A percentile compares a stretch with the other conserved stretches of the same genome.
phyloP scores from a whole-genome alignment of 2,113 vertebrate species.

The Crocuta crocuta region DNA sequence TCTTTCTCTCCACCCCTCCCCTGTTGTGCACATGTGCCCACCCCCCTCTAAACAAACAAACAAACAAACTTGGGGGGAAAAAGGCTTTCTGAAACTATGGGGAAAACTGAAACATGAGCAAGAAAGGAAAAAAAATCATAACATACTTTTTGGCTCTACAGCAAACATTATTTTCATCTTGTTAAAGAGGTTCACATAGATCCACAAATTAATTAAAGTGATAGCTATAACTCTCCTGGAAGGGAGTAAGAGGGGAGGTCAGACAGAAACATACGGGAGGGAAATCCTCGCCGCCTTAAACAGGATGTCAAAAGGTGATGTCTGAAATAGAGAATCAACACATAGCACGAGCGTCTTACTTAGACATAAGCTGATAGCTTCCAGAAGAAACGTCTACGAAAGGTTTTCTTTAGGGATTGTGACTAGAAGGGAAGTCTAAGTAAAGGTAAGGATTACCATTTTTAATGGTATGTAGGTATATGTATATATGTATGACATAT shows the following conservation, averaged over 20 bases:
- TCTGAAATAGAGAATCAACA: neutral
- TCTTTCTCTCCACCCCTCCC: too few relatives aligned
- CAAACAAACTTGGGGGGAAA: too few relatives aligned
- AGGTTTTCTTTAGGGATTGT: neutral
- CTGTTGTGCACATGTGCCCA: too few relatives aligned
- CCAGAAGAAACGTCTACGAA: neutral
- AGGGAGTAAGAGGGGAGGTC: neutral
- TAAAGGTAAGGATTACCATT: neutral
- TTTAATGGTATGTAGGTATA: neutral
- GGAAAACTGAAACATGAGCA: neutral
- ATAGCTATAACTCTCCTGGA: neutral
- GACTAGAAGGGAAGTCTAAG: neutral
- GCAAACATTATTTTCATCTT: neutral
- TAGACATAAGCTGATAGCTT: neutral
- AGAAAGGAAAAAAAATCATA: neutral
- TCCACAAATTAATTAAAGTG: neutral
- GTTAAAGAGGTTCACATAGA: neutral
- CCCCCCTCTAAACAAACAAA: too few relatives aligned
- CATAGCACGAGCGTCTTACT: neutral
- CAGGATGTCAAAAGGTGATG: neutral
- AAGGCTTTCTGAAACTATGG: neutral
- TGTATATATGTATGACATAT: neutral
- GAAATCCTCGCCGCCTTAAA: neutral
- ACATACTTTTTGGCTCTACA: too few relatives aligned
- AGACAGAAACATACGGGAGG: neutral